A percentile compares a stretch with the other conserved stretches of the same genome.
Evolutionary conservation across 2,797 vertebrate genomes (phyloP).

Genomic region (Scomberomorus guttatus): DNA sequence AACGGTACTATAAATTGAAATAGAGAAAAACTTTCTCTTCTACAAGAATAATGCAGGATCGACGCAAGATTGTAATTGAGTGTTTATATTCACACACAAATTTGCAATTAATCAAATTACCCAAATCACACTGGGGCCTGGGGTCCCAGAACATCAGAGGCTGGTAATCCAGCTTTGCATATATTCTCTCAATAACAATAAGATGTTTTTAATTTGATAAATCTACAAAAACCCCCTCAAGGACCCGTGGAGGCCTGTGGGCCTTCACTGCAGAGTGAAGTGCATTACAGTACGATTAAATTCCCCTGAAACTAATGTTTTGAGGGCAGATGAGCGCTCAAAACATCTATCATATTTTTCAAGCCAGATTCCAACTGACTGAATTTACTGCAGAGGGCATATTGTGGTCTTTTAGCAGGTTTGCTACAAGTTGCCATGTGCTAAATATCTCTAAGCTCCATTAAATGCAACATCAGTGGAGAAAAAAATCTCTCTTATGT

Average conservation of each 20-base stretch:
- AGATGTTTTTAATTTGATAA: conserved; percentile 11
- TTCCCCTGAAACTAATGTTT: conserved; percentile 2
- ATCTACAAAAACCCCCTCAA: background rate
- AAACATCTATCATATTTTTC: conserved; percentile 6
- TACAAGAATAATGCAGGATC: background rate
- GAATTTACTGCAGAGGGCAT: conserved; percentile 24
- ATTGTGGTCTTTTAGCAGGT: conserved; percentile 18
- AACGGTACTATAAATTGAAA: background rate
- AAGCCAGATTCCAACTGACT: background rate
- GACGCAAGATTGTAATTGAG: background rate
- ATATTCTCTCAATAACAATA: background rate
- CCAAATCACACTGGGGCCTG: background rate
- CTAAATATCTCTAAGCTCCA: conserved; percentile 6
- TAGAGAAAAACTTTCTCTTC: background rate
- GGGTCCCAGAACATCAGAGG: background rate
- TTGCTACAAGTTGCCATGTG: conserved; percentile 22
- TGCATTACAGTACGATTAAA: conserved; percentile 2
- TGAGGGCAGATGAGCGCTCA: conserved; percentile 12
- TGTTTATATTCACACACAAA: background rate
- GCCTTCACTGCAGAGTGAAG: background rate
- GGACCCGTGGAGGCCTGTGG: background rate
- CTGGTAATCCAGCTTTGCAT: background rate
- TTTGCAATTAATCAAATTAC: background rate
- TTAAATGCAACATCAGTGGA: conserved; percentile 34
- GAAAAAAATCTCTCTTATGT: background rate